phyloP scores from a whole-genome alignment of 2,113 vertebrate genomes.

The Sinocyclocheilus grahami region DNA sequence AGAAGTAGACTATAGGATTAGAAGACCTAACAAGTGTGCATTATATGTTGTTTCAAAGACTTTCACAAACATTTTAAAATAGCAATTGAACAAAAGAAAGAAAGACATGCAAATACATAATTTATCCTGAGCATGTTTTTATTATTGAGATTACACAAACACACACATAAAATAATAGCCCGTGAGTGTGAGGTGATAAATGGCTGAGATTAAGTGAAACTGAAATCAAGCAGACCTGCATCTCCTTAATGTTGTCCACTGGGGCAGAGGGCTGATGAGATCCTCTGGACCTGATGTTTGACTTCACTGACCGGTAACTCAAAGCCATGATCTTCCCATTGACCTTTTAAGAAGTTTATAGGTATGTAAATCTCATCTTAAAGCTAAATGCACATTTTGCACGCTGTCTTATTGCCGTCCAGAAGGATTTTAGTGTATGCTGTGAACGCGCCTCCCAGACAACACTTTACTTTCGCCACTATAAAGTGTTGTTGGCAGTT shows the following conservation, averaged over 20 bases:
- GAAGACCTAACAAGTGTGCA: not conserved
- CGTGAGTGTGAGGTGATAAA: not conserved
- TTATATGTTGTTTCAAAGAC: not conserved
- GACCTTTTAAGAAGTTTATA: constrained; percentile 5
- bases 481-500: constrained; percentile 66
- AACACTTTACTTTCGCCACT: not conserved
- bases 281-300: constrained; percentile 64
- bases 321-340: constrained; percentile 58
- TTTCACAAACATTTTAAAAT: not conserved
- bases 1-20: not conserved
- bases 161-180: not conserved
- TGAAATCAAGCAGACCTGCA: constrained; percentile 67
- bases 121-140: not conserved
- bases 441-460: constrained; percentile 6
- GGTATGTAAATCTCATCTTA: constrained; percentile 14
- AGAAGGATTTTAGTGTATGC: constrained; percentile 17
- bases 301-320: constrained; percentile 62
- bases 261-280: constrained; percentile 50
- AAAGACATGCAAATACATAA: not conserved
- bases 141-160: not conserved
- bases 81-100: no score
- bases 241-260: constrained; percentile 64
- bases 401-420: not conserved
- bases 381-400: not conserved
- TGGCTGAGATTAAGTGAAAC: not conserved